Evolutionary conservation across 1,140 invertebrate genomes (phyloP).

Genomic region (Drosophila varians): DNA sequence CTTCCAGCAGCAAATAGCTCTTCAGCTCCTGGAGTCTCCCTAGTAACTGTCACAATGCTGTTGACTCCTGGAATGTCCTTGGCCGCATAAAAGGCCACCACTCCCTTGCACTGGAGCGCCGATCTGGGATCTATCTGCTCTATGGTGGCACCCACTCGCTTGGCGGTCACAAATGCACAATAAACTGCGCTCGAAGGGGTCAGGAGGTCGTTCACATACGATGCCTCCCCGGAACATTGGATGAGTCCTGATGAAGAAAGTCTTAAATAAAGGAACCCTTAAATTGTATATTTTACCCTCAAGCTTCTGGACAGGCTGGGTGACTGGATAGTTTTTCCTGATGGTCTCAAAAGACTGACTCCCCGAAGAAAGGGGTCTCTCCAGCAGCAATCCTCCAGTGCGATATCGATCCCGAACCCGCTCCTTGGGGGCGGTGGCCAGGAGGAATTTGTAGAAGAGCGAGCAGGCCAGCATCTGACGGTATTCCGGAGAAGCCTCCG

Average conservation of each 20-base stretch:
- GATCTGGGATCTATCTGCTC: conserved; percentile 85
- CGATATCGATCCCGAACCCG: conserved; percentile 59
- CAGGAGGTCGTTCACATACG: conserved; percentile 87
- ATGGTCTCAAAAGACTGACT: conserved; percentile 90
- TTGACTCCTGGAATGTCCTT: conserved; percentile 91
- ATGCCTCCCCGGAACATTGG: conserved; percentile 90
- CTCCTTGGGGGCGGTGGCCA: conserved; percentile 83
- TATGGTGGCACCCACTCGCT: conserved; percentile 85
- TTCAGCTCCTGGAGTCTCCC: conserved; percentile 40
- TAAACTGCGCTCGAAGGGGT: conserved; percentile 85
- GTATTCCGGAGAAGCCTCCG: conserved; percentile 87
- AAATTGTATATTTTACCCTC: conserved; percentile 84
- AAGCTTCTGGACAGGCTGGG: conserved; percentile 90
- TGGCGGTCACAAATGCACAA: conserved; percentile 87
- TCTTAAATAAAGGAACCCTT: neutral
- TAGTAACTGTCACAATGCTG: conserved; percentile 81
- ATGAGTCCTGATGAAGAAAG: conserved; percentile 84
- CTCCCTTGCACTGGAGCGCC: conserved; percentile 87
- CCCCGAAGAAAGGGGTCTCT: conserved; percentile 88
- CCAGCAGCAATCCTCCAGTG: conserved; percentile 86
- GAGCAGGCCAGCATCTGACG: conserved; percentile 86
- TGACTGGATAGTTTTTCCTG: conserved; percentile 89
- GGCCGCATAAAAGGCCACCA: conserved; percentile 88
- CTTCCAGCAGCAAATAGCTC: conserved; percentile 84
- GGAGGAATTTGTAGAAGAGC: conserved; percentile 89